phyloP scores from a whole-genome alignment of 2,888 invertebrate genomes.

The Empis stercorea region DNA sequence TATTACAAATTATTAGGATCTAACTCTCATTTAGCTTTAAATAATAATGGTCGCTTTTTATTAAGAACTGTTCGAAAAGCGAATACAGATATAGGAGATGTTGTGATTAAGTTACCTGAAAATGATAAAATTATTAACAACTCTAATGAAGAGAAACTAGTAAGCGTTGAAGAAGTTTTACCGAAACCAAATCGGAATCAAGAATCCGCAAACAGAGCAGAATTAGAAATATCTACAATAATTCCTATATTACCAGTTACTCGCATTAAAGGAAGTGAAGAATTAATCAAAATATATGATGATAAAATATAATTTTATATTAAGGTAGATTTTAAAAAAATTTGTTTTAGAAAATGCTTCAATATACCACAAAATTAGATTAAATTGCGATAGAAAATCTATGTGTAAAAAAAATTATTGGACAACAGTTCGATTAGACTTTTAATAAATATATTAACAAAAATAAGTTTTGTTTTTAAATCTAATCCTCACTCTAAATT shows the following conservation, averaged over 20 bases:
- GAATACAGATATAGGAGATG: slow-evolving; percentile 3
- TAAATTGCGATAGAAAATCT: no score
- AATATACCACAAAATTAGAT: no score
- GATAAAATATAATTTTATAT: no score
- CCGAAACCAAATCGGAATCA: not conserved
- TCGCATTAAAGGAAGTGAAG: no score
- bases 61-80: slow-evolving; percentile 10
- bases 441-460: no score
- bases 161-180: not conserved
- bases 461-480: no score
- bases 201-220: not conserved
- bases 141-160: not conserved
- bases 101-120: not conserved
- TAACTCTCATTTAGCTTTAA: slow-evolving; percentile 8
- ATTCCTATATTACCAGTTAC: not conserved
- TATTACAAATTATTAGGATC: slow-evolving; percentile 9
- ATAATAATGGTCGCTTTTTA: slow-evolving; percentile 11
- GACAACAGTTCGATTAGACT: no score
- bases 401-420: no score
- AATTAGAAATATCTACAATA: not conserved
- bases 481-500: no score
- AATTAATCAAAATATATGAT: no score
- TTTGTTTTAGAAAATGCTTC: no score
- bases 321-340: no score
- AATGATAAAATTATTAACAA: not conserved